Evolutionary conservation across 2,113 vertebrate genomes (phyloP), one percentile per base, ranked within the genome.

Genomic region (Mola mola): DNA sequence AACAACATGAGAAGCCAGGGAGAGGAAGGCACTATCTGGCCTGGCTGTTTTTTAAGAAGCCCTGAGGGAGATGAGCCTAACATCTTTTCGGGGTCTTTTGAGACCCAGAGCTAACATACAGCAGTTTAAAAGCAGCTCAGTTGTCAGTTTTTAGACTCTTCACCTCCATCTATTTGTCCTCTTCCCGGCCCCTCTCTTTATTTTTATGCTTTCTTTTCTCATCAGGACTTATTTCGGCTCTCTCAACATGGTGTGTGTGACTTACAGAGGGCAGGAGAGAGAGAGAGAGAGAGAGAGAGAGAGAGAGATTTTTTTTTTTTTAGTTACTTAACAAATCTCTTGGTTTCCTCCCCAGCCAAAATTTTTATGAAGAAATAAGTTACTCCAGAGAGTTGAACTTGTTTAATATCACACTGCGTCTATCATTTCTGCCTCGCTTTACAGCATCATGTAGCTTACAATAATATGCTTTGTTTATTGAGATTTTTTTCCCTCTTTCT

Each of bases 21-120:
- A 84, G 76, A 87, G 88, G 84, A 88, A 89, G 83, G 78, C 80
- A 78, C 89, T 90, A 87, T 90, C 90, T 89, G 75, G 87, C 82
- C 51, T 3, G 60, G 65, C 36, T 83, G 77, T 76, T 84, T 87
- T 85, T 88, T 84, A 70, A 81, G 78, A 83, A 81, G 63, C 71
- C 87, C 79, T 73, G 33, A 0, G 85, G 86, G 89, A 90, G 89
- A 82, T 12, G 76, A 68, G 60, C 71, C 82, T 71, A 86, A 89
- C 83, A 88, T 89, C 77, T 81, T 81, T 69, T 66, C 72, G 55
- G 52, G 58, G 63, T 62, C 72, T 72, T 69, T 25, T 22, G 84
- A 87, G 79, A 84, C 78, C 28, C 59, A 63, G 70, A 81, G 61
- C 83, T 83, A 87, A 89, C 78, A 86, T 63, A 72, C 59, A 70